Base-by-base conservation (phyloP, 2,888 invertebrate genomes). In the Nemotelus pantherinus region DNA sequence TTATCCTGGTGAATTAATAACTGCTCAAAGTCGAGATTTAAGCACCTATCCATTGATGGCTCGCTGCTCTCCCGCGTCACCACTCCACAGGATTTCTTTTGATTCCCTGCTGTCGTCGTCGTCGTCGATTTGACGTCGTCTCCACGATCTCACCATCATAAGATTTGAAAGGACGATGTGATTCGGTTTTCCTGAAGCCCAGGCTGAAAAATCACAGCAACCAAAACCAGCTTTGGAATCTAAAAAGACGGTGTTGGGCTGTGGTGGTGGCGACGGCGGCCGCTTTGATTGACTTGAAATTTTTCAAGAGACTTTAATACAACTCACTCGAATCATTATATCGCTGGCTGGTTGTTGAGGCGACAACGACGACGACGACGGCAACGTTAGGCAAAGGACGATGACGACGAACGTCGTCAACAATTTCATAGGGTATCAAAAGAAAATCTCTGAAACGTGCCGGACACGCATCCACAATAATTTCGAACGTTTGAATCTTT, bases 371-470 rank as follows among this genome's bases (percentile, higher is more conserved):
- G 63, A 63, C 3, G 25, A 43, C 39, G 53, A 64, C 3, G 39
- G 64, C 39, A 64, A 3, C 41, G 41, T 39, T 6, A 3, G 39
- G 41, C 5, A 43, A 41, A 10, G 64, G 43, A 2, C 1, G 25
- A 25, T 25, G 10, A 48, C 25, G 50, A 68, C 58, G 60, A 68
- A 65, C 75, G 55, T 60, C 75, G 67, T 71, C 75, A 41, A 65
- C 58, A 67, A 76, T 60, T 55, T 55, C 58, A 47, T 48, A 67
- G 60, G 10, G 53, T 45, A 77, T 67, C 53, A 47, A 55, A 57
- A 60, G 82, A 83, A 84, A 84, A 84, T 84, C 84, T 83, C 80
- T 81, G 83, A 84, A 85, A 85, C 84, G 84, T 84, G 84, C 83
- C 83, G 80, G 83, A 81, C 85, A 81, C 82, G 65, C 64, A 64